phyloP scores from a whole-genome alignment of 23 tunicate genomes.

The Styela clava region DNA sequence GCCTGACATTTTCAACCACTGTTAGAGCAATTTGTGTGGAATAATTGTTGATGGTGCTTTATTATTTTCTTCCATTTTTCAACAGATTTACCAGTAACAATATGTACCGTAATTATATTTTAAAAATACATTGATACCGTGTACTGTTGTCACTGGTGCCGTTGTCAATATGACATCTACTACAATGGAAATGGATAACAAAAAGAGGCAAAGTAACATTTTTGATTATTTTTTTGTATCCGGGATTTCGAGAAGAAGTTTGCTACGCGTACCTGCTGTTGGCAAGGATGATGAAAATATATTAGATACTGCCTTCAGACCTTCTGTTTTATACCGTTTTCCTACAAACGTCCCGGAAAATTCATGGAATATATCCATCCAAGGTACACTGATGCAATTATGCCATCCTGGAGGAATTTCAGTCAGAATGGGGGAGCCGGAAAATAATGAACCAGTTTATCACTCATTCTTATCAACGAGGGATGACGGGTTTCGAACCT shows the following conservation, averaged over 20 bases:
- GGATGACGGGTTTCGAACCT: constrained; percentile 52
- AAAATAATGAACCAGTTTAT: background rate
- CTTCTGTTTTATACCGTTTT: constrained; percentile 53
- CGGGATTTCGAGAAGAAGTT: constrained; percentile 39
- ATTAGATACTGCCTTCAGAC: background rate
- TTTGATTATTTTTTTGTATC: constrained; percentile 85
- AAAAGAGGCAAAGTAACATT: background rate
- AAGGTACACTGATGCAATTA: constrained; percentile 57
- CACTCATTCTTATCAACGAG: constrained; percentile 80
- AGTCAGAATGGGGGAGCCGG: constrained; percentile 5
- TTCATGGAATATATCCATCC: constrained; percentile 59
- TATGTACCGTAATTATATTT: no score
- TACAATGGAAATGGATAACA: background rate
- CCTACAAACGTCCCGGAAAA: constrained; percentile 54
- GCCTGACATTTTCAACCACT: no score
- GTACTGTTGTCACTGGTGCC: no score
- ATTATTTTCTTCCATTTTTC: background rate
- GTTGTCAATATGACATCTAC: background rate
- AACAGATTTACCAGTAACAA: no score
- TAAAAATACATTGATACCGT: no score
- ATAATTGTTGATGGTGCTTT: no score
- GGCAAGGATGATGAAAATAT: background rate
- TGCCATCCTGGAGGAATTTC: constrained; percentile 70
- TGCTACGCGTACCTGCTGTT: constrained; percentile 27
- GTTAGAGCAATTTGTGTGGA: no score